These are phyloP conservation scores for Lytechinus variegatus DNA, from an alignment of 35 echinoderm and acorn worm species.

Conservation along the genomic window DNA sequence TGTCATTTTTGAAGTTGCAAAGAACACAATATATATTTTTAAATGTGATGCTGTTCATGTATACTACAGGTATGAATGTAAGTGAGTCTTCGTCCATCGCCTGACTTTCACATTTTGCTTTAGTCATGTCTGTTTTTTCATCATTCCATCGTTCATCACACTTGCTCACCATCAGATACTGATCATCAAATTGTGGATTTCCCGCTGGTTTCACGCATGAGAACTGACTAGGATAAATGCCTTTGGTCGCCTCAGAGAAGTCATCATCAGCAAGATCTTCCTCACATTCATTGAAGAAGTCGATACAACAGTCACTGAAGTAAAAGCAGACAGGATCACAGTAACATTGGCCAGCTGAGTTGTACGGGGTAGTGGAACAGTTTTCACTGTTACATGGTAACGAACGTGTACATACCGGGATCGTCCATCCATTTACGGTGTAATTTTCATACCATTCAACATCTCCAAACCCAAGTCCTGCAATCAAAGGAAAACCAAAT, in stretches of 20 bases:
- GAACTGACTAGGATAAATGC: background rate
- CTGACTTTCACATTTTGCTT: background rate
- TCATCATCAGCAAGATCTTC: background rate
- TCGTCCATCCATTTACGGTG: background rate
- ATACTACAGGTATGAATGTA: background rate
- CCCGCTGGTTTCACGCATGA: background rate
- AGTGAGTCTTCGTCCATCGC: background rate
- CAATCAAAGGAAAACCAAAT: background rate
- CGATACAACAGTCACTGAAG: background rate
- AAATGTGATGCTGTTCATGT: background rate
- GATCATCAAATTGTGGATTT: background rate
- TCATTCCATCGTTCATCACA: background rate
- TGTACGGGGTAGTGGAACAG: background rate
- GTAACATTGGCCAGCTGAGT: background rate
- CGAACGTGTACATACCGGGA: background rate
- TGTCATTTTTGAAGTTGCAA: background rate
- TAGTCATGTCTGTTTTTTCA: background rate
- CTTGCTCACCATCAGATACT: background rate
- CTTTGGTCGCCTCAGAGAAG: background rate
- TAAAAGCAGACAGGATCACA: constrained; percentile 18
- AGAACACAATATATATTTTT: background rate
- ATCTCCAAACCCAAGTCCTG: background rate
- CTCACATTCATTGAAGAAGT: background rate
- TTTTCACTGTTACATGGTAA: background rate
- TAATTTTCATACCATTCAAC: background rate